These are phyloP conservation scores for Trypoxylus dichotomus DNA, from an alignment of 1,140 invertebrate genomes.

Conservation along the genomic window DNA sequence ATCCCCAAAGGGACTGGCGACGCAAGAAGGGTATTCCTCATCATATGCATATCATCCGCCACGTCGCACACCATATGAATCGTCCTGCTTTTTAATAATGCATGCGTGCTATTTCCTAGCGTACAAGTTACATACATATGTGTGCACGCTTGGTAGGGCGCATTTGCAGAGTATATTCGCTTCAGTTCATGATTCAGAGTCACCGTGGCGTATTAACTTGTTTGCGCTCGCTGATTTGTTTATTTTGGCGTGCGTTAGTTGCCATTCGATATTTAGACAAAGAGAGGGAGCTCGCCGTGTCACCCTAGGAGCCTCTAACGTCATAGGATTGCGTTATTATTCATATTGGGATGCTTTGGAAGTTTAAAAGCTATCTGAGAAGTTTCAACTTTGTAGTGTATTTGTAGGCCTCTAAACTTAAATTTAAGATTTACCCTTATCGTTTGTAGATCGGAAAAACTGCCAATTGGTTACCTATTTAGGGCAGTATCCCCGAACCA, in stretches of 20 bases:
- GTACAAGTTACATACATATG: background rate
- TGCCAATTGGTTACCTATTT: no score
- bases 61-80: background rate
- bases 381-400: no score
- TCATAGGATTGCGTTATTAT: no score
- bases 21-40: background rate
- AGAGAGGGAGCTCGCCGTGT: background rate
- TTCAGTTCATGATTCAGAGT: background rate
- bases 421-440: no score
- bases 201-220: background rate
- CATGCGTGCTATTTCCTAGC: background rate
- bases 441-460: no score
- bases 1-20: background rate
- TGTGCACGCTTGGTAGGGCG: background rate
- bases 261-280: background rate
- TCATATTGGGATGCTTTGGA: no score
- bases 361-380: no score
- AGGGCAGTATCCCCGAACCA: no score
- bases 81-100: background rate
- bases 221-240: background rate
- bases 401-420: no score
- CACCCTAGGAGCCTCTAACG: no score
- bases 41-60: conserved; percentile 1
- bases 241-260: conserved; percentile 6
- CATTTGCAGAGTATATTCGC: background rate